phyloP scores from a whole-genome alignment of 2,797 vertebrate species.

The Argyrosomus regius region DNA sequence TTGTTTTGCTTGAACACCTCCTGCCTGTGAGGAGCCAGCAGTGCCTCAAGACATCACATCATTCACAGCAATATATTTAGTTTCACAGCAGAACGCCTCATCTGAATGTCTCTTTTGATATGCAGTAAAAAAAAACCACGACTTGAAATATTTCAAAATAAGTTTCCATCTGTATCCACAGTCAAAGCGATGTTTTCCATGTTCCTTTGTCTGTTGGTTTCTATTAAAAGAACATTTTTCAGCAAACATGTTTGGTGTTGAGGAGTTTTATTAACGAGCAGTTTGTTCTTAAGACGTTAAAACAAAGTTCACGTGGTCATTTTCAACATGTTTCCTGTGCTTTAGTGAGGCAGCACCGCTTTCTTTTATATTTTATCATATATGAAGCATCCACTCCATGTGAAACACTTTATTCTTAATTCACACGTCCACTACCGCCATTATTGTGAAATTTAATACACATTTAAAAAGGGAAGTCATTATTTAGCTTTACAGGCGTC shows the following conservation, averaged over 20 bases:
- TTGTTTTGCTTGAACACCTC: not conserved
- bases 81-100: slow-evolving; percentile 1
- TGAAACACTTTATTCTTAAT: not conserved
- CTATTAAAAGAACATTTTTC: slow-evolving; percentile 19
- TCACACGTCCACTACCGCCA: not conserved
- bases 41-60: slow-evolving; percentile 35
- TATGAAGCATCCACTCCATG: too few relatives aligned
- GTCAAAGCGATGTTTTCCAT: not conserved
- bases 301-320: not conserved
- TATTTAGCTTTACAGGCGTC: not conserved
- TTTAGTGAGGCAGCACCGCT: not conserved
- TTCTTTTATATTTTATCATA: not conserved
- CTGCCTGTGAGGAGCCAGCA: slow-evolving; percentile 29
- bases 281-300: not conserved
- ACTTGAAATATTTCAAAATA: not conserved
- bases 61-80: not conserved
- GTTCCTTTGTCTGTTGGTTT: slow-evolving; percentile 1
- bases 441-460: not conserved
- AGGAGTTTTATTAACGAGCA: too few relatives aligned
- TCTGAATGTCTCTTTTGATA: slow-evolving; percentile 7
- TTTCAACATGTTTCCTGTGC: not conserved
- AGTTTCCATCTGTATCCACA: slow-evolving; percentile 5
- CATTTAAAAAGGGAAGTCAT: too few relatives aligned
- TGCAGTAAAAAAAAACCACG: too few relatives aligned
- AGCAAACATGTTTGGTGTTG: not conserved